Conservation (phyloP, 2,113 vertebrate genomes). For the Scatophagus argus region DNA sequence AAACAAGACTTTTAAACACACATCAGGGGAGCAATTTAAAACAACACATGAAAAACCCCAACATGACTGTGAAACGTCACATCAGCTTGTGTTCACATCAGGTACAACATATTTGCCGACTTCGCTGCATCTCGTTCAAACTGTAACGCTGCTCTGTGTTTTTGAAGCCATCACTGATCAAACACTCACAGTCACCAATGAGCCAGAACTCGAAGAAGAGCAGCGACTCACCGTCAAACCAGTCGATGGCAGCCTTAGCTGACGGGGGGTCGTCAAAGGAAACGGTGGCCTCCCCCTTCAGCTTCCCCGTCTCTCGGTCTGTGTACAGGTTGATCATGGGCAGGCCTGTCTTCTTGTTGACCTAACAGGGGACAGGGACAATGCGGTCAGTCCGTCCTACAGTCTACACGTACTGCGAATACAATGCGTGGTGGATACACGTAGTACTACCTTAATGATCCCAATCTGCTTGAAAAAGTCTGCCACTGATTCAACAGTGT, state of each 20-base stretch:
- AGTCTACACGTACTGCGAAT: background rate
- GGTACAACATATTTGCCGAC: no score
- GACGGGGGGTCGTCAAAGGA: slow-evolving; percentile 94
- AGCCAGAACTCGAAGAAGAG: background rate
- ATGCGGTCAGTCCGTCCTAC: no score
- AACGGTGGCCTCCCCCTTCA: slow-evolving; percentile 93
- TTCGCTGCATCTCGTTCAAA: no score
- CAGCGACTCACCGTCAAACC: slow-evolving; percentile 89
- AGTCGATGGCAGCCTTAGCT: slow-evolving; percentile 93
- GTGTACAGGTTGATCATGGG: slow-evolving; percentile 97
- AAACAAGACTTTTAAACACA: no score
- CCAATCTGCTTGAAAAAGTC: slow-evolving; percentile 96
- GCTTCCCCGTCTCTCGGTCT: slow-evolving; percentile 91
- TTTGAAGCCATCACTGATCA: no score
- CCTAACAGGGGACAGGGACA: slow-evolving; percentile 63
- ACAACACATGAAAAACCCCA: background rate
- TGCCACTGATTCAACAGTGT: slow-evolving; percentile 91
- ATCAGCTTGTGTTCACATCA: no score
- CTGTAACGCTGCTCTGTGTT: no score
- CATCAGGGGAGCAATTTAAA: no score
- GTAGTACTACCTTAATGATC: slow-evolving; percentile 89
- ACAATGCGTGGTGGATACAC: background rate
- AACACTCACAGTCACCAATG: background rate
- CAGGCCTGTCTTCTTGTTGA: slow-evolving; percentile 93
- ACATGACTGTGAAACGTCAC: background rate